Conservation (phyloP, 2,797 vertebrate species). For the Threskiornis aethiopicus region DNA sequence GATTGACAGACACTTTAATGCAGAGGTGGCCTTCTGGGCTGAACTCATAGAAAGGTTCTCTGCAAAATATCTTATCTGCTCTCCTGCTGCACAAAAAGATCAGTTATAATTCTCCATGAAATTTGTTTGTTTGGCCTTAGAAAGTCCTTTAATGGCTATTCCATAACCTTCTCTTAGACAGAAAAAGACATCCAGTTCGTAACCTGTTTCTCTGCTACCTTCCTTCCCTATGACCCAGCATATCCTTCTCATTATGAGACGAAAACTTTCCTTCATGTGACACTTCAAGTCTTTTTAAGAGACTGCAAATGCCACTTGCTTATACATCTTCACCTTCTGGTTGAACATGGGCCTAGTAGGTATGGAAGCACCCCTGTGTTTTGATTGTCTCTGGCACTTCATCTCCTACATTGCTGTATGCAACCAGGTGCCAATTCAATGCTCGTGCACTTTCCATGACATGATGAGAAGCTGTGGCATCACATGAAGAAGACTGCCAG, state of each 20-base stretch:
- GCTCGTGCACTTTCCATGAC: neutral
- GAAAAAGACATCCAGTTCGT: neutral
- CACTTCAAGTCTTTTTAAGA: neutral
- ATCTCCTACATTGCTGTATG: neutral
- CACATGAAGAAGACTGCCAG: neutral
- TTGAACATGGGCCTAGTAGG: neutral
- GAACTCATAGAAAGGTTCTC: neutral
- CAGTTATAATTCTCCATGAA: neutral
- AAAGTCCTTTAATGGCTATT: neutral
- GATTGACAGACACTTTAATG: neutral
- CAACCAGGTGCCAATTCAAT: neutral
- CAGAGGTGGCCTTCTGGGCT: neutral
- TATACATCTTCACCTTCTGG: neutral
- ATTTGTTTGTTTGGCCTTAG: neutral
- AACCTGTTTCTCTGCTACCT: neutral
- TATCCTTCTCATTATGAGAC: neutral
- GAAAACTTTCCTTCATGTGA: neutral
- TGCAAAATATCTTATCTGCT: neutral
- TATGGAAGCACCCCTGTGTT: neutral
- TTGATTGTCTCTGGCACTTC: neutral
- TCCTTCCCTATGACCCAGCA: neutral
- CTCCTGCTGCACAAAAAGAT: neutral
- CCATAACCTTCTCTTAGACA: neutral
- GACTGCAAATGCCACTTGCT: neutral
- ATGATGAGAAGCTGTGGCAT: neutral